Conservation (phyloP, 2,113 vertebrate genomes). For the Platysternon megacephalum region DNA sequence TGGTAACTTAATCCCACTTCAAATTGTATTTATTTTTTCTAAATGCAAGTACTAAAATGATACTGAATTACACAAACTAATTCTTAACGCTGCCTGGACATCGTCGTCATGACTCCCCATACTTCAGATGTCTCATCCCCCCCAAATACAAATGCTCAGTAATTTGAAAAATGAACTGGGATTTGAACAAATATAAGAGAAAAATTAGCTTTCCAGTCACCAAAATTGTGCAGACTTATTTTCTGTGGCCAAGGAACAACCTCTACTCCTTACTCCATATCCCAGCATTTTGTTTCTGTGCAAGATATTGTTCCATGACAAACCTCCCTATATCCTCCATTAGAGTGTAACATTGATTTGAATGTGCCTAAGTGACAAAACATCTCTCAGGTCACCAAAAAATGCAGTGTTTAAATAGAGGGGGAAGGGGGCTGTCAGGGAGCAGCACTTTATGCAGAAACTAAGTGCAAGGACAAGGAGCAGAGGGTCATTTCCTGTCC, state of each 20-base stretch:
- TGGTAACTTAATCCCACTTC: background rate
- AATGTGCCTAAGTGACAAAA: background rate
- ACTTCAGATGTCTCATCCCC: background rate
- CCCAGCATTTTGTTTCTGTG: background rate
- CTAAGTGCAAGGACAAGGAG: background rate
- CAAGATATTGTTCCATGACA: background rate
- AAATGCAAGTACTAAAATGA: background rate
- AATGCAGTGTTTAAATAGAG: background rate
- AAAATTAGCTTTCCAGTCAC: background rate
- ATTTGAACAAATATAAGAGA: background rate
- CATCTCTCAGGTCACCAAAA: background rate
- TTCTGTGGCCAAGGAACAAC: background rate
- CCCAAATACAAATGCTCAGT: conserved; percentile 17
- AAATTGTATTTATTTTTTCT: background rate
- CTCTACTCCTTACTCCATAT: conserved; percentile 5
- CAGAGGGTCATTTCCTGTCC: background rate
- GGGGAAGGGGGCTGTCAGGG: background rate
- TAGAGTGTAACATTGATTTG: conserved; percentile 23
- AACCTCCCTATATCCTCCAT: background rate
- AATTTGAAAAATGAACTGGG: conserved; percentile 6
- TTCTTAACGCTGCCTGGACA: background rate
- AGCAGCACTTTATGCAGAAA: background rate
- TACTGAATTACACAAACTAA: background rate
- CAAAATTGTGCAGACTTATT: background rate
- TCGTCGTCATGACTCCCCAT: background rate